Evolutionary conservation across 1,140 invertebrate species (phyloP).

Genomic region (Lasaia peninsularis): DNA sequence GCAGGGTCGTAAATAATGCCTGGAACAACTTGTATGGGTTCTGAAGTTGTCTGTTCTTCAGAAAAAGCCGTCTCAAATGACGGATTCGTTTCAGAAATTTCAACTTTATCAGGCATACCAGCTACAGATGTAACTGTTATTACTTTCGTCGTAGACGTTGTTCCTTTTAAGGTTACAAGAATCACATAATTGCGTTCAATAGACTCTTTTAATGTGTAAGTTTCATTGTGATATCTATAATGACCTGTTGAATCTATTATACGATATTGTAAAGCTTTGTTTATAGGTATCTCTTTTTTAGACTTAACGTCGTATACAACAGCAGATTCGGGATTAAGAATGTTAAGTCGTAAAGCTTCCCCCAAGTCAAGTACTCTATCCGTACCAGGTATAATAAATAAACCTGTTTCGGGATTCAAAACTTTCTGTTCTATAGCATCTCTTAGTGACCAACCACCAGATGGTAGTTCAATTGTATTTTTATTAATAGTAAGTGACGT

Average conservation of each 20-base stretch:
- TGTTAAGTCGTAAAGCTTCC: conserved; percentile 90
- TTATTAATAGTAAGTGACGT: conserved; percentile 72
- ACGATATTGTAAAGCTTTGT: conserved; percentile 86
- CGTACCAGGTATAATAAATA: conserved; percentile 92
- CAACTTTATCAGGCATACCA: conserved; percentile 82
- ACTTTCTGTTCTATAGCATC: conserved; percentile 87
- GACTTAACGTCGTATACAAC: conserved; percentile 86
- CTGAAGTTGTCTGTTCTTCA: conserved; percentile 77
- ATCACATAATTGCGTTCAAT: conserved; percentile 83
- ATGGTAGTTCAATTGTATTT: conserved; percentile 84
- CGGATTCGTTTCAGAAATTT: conserved; percentile 78
- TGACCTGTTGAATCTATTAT: conserved; percentile 88
- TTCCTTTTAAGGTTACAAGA: conserved; percentile 66
- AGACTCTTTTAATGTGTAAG: conserved; percentile 87
- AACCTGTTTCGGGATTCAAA: conserved; percentile 88
- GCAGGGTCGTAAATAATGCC: conserved; percentile 87
- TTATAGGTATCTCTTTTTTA: conserved; percentile 83
- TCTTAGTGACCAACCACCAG: conserved; percentile 87
- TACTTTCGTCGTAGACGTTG: conserved; percentile 72
- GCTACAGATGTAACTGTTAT: conserved; percentile 81
- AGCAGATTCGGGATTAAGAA: conserved; percentile 90
- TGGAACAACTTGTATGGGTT: conserved; percentile 83
- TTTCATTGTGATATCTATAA: conserved; percentile 79
- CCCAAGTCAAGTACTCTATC: conserved; percentile 91
- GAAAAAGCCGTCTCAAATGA: conserved; percentile 24